Percentiles rank a stretch among this genome's conserved stretches.
These are phyloP conservation scores for Phaethon lepturus DNA, from an alignment of 2,113 vertebrate genomes.

Conservation along the genomic window DNA sequence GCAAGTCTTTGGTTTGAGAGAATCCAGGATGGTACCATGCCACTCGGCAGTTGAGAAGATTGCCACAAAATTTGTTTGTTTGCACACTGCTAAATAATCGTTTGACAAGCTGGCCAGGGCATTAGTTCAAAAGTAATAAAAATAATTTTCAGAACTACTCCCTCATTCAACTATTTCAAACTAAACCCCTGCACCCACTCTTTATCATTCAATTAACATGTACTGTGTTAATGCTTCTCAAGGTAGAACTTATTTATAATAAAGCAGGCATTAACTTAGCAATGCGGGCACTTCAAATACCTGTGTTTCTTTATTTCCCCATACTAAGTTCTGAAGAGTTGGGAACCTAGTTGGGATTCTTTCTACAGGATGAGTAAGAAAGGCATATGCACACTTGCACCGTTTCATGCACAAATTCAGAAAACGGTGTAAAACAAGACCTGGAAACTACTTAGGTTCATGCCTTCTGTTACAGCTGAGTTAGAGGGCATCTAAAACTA, in stretches of 20 bases:
- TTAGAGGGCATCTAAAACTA: constrained; percentile 67
- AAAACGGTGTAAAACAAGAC: constrained; percentile 63
- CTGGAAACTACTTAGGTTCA: constrained; percentile 63
- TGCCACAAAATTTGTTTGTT: constrained; percentile 46
- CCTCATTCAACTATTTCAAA: constrained; percentile 72
- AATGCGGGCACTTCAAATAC: constrained; percentile 77
- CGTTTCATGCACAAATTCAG: constrained; percentile 47
- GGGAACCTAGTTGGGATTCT: constrained; percentile 50
- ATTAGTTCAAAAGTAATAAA: constrained; percentile 54
- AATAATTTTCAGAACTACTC: constrained; percentile 70
- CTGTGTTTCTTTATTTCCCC: constrained; percentile 60
- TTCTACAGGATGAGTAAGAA: constrained; percentile 74
- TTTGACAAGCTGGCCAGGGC: constrained; percentile 76
- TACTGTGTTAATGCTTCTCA: constrained; percentile 68
- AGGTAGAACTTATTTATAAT: constrained; percentile 68
- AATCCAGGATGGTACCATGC: constrained; percentile 77
- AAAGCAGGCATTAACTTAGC: constrained; percentile 76
- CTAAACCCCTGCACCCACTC: constrained; percentile 63
- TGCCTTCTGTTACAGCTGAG: constrained; percentile 76
- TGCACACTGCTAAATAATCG: constrained; percentile 81
- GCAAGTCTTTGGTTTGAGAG: constrained; percentile 97
- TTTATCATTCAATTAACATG: constrained; percentile 54
- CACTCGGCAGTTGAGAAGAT: constrained; percentile 69
- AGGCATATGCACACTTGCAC: constrained; percentile 72
- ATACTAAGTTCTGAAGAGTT: constrained; percentile 67